Evolutionary conservation across 1,140 invertebrate genomes (phyloP).

Genomic region (honey bee (Apis mellifera)): DNA sequence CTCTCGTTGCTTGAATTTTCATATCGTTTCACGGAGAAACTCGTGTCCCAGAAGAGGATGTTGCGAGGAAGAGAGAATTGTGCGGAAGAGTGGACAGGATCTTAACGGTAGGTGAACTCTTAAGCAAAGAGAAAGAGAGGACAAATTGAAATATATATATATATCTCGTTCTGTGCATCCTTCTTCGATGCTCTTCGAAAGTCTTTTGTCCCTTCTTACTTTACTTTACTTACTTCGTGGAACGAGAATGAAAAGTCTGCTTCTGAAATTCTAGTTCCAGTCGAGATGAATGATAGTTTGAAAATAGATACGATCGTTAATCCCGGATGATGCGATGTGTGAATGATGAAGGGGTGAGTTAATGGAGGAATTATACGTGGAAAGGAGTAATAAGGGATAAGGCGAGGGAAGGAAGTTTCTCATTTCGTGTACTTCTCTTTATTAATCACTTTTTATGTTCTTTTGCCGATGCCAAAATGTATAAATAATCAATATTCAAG

Average conservation of each 20-base stretch:
- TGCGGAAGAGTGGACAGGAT: not conserved
- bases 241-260: not conserved
- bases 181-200: not conserved
- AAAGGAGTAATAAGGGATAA: not conserved
- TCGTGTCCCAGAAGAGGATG: not conserved
- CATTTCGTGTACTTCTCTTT: too few species aligned
- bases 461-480: too few species aligned
- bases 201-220: not conserved
- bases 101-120: not conserved
- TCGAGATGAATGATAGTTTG: not conserved
- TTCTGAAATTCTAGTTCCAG: not conserved
- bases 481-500: too few species aligned
- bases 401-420: too few species aligned
- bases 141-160: conserved; percentile 35
- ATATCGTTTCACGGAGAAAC: not conserved
- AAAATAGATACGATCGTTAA: not conserved
- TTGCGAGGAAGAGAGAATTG: too few species aligned
- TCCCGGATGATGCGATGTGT: not conserved
- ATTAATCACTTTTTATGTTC: too few species aligned
- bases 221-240: not conserved
- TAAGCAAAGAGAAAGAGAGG: conserved; percentile 1
- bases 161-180: not conserved
- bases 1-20: conserved; percentile 45
- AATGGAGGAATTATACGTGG: not conserved
- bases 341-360: not conserved